These are phyloP conservation scores for Nezara viridula DNA, from an alignment of 2,888 invertebrate genomes.

Conservation along the genomic window DNA sequence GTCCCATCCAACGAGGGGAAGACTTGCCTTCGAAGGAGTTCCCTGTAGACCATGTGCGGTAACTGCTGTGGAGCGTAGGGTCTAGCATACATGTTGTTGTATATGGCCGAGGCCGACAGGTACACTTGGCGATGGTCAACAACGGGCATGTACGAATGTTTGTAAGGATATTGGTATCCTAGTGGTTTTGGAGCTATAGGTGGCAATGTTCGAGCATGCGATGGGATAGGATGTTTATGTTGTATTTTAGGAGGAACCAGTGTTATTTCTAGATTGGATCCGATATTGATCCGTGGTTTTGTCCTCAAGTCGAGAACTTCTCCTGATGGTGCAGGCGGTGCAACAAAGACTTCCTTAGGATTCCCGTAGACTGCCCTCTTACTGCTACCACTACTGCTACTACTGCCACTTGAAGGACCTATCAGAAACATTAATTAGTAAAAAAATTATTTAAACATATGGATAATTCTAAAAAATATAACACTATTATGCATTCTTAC, in stretches of 20 bases:
- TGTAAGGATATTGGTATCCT: conserved; percentile 57
- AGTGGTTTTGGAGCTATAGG: conserved; percentile 32
- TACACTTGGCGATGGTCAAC: conserved; percentile 64
- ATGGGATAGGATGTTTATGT: not conserved
- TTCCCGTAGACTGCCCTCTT: conserved; percentile 79
- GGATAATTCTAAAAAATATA: no score
- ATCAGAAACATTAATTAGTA: conserved; percentile 65
- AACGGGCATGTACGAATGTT: conserved; percentile 59
- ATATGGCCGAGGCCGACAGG: conserved; percentile 63
- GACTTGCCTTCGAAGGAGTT: conserved; percentile 67
- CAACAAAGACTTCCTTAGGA: conserved; percentile 74
- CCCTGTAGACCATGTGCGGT: conserved; percentile 72
- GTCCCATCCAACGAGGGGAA: conserved; percentile 68
- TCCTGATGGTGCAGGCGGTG: conserved; percentile 65
- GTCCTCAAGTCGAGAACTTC: conserved; percentile 78
- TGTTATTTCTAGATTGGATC: conserved; percentile 81
- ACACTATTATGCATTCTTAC: no score
- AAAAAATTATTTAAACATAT: not conserved
- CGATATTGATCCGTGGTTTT: conserved; percentile 70
- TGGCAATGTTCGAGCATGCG: conserved; percentile 42
- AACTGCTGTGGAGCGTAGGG: conserved; percentile 69
- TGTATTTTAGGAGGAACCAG: conserved; percentile 71
- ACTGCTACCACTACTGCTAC: conserved; percentile 69
- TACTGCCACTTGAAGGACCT: conserved; percentile 66
- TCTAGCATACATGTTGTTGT: conserved; percentile 66